Base-by-base conservation (phyloP, 1,140 invertebrate genomes). In the Penaeus vannamei region DNA sequence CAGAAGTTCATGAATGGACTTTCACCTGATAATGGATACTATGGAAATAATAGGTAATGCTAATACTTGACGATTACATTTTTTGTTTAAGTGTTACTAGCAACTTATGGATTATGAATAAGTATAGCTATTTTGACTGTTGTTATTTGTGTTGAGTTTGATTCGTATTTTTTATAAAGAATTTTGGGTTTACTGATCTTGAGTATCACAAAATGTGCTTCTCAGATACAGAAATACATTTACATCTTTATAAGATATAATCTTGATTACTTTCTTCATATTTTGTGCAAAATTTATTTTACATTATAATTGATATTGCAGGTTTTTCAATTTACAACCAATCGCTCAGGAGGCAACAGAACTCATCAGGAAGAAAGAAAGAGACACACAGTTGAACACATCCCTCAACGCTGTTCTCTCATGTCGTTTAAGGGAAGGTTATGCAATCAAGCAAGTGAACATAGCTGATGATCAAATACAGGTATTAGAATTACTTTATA, bases 371-470 rank as follows among this genome's bases (percentile, higher is more conserved):
- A 82, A 87, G 90, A 77, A 90, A 79, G 86, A 90, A 77, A 79
- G 62, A 66, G 76, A 87, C 85, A 86, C 59, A 17, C 60, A 94
- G 92, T 93, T 96, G 42, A 94, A 94, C 91, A 95, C 95, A 64
- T 94, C 95, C 32, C 93, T 97, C 59, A 94, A 94, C 82, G 95
- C 95, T 92, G 93, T 97, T 77, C 92, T 97, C 61, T 96, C 96
- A 60, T 96, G 96, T 92, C 93, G 97, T 64, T 93, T 98, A 42
- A 93, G 96, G 59, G 97, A 97, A 93, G 97, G 97, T 62, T 98
- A 96, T 92, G 95, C 94, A 92, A 93, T 97, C 92, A 94, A 96
- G 94, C 94, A 95, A 93, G 91, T 91, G 19, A 76, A 85, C 76
- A 89, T 90, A 29, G 60, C 53, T 23, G 84, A 84, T 14, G 90